Evolutionary conservation across 2,797 vertebrate genomes (phyloP).

Genomic region (Myiotriccus ornatus): DNA sequence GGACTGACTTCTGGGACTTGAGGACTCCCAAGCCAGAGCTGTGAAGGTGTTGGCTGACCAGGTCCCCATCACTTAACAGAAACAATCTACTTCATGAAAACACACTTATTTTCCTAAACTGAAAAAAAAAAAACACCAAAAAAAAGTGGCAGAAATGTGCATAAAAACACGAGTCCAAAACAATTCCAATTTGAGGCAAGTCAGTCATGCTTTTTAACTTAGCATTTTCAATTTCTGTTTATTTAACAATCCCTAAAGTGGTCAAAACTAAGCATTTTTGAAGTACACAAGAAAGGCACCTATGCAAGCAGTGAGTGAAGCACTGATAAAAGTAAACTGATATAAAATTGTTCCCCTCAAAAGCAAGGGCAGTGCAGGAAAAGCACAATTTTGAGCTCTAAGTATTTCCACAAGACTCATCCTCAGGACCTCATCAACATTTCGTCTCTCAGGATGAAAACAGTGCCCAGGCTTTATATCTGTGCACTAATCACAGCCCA

Average conservation of each 20-base stretch:
- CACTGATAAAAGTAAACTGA: fast-evolving
- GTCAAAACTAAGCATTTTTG: neutral
- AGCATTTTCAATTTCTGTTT: neutral
- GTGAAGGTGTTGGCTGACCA: neutral
- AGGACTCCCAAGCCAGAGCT: neutral
- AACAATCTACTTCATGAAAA: neutral
- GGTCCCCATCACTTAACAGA: neutral
- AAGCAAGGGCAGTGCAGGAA: neutral
- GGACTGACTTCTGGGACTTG: neutral
- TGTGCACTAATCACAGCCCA: neutral
- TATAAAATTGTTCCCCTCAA: neutral
- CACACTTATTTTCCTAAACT: fast-evolving
- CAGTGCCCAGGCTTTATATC: neutral
- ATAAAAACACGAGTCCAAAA: neutral
- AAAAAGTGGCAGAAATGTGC: neutral
- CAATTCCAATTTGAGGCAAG: neutral
- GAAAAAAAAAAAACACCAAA: neutral
- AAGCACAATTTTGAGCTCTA: neutral
- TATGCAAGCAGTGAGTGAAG: neutral
- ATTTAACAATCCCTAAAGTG: neutral
- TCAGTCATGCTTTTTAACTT: neutral
- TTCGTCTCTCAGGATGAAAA: neutral
- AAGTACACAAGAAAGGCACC: neutral
- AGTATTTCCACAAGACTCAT: neutral
- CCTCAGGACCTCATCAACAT: neutral